Percentiles rank a stretch among this genome's conserved stretches.
Evolutionary conservation across 1,140 invertebrate genomes (phyloP).

Genomic region (Euura saliciscinereae): DNA sequence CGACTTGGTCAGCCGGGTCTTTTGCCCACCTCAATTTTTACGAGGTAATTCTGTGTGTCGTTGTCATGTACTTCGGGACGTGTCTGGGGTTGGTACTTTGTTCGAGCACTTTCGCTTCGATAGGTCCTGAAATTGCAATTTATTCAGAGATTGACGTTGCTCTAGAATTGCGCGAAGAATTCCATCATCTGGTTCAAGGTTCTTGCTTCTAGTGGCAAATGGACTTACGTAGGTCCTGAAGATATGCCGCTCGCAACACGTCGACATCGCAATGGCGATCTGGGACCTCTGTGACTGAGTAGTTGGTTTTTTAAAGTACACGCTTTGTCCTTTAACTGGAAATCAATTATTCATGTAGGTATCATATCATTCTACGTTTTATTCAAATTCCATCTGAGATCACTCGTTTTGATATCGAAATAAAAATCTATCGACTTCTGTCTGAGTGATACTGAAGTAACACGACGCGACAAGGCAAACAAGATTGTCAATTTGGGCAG

Average conservation of each 20-base stretch:
- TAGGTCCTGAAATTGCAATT: conserved; percentile 44
- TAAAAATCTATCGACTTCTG: no score
- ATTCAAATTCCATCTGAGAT: no score
- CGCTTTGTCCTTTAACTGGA: conserved; percentile 53
- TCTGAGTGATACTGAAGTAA: no score
- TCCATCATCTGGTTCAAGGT: no score
- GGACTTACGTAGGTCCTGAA: conserved; percentile 44
- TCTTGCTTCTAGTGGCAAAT: no score
- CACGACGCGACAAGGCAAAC: no score
- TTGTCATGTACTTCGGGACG: conserved; percentile 34
- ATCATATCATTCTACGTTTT: no score
- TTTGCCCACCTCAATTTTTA: conserved; percentile 45
- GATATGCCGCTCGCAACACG: conserved; percentile 34
- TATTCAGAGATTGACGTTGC: no score
- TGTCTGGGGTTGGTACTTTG: conserved; percentile 35
- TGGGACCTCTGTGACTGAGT: conserved; percentile 44
- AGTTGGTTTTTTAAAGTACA: conserved; percentile 48
- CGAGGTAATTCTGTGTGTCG: conserved; percentile 30
- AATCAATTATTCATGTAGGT: not conserved
- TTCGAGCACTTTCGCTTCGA: conserved; percentile 47
- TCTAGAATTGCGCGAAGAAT: no score
- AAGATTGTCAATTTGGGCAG: no score
- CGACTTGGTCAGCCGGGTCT: not conserved
- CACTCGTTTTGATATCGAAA: no score
- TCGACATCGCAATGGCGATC: conserved; percentile 42